Base-by-base conservation (phyloP, 1,140 invertebrate genomes). In the Belonocnema kinseyi region DNA sequence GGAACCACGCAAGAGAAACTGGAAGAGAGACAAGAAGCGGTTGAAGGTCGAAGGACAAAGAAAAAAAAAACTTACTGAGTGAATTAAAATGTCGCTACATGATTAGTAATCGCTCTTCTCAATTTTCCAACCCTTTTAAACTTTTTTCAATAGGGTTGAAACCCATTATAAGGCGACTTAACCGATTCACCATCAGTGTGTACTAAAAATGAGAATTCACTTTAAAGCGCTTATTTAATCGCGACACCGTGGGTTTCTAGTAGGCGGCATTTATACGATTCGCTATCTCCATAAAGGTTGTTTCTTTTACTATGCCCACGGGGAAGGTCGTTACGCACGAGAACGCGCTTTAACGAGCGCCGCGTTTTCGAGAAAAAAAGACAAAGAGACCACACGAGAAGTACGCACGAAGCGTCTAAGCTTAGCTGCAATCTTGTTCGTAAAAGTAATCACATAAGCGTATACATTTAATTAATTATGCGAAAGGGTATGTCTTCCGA, bases 281-380 rank as follows among this genome's bases (percentile, higher is more conserved):
- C 61, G 13, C 61, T 21, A 66, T 66, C 61, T 66, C 61, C 61
- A 66, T 66, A 66, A 66, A 66, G 61, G 61, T 46, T 33, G 61
- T 66, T 66, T 66, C 61, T 66, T 66, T 66, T 66, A 66, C 61
- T 66, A 66, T 66, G 33, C 61, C 61, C 61, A 66, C 16, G 21
- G 54, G 58, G 58, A 77, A 77, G 61, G 76, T 73, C 77, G 80
- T 83, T 77, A 83, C 78, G 78, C 81, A 75, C 51, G 81, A 79
- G 78, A 80, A 77, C 61, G 74, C 74, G 75, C 54, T 76, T 82
- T 82, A 85, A 85, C 77, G 73, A 85, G 56, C 52, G 16, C 73
- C 56, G 71, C 74, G 77, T 79, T 73, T 54, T 50, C 40, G 56
- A 66, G 66, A 72, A 73, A 11, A 61, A 74, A 74, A 76, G 73